Base-by-base conservation (phyloP, 1,140 invertebrate species). In the Drosophila sturtevanti region DNA sequence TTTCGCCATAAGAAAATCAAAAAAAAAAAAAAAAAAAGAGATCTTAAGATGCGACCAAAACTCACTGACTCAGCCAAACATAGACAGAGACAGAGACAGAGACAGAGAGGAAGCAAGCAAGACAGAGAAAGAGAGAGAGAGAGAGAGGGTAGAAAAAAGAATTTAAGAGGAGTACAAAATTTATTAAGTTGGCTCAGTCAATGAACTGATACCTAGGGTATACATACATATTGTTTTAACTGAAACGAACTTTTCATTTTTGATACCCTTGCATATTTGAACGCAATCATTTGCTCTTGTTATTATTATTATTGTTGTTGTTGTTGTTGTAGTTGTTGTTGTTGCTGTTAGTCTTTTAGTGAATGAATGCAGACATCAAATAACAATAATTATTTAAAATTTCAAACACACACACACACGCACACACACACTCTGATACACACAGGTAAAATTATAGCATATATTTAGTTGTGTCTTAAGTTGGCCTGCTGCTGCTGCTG, bases 281-380 rank as follows among this genome's bases (percentile, higher is more conserved):
- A 56, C 27, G 27, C 54, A 56, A 56, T 56, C 54, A 18, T 31
- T 56, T 56, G 54, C 10, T 55, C 4, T 27, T 27, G 16, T 27
- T 27, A 2, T 11, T 21, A 11, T 10, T 21, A 10, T 52, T 52
- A 0, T 12, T 22, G n/a, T 7, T 35, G 2, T 35, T 7, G 18
- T 7, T n/a, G 9, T 24, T 54, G 21, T 27, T 54, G 51, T 9
- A 24, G 22, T 7, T 52, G 22, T 11, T 14, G 21, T 11, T 52
- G 52, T 9, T 24, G 14, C n/a, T 55, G 12, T 7, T 14, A n/a
- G 27, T 31, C 37, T 63, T 67, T 86, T 86, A 77, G 71, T 86
- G 82, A 87, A 86, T 86, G 82, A 87, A 86, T 89, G 79, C 82
- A 86, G 82, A 87, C 82, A 86, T 86, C 72, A 86, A 86, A 86